Evolutionary conservation across 53 echinoderm and acorn worm species (phyloP).

Genomic region (Stichopus horrens): DNA sequence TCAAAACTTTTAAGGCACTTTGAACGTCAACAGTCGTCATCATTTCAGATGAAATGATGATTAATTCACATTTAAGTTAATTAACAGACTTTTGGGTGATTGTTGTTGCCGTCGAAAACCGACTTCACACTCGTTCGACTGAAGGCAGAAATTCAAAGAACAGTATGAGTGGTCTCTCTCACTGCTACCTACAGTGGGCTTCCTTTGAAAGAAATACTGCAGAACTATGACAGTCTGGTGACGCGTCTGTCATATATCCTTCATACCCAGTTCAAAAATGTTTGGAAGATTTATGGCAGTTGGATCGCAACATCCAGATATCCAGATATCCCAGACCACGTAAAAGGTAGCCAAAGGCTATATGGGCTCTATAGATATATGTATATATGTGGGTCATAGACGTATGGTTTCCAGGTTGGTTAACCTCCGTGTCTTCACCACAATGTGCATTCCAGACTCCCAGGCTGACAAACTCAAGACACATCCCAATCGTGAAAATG

Average conservation of each 20-base stretch:
- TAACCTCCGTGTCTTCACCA: conserved; percentile 18
- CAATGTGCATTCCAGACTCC: conserved; percentile 39
- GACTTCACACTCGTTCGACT: too few species aligned
- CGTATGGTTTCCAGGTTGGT: conserved; percentile 29
- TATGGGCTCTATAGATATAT: not conserved
- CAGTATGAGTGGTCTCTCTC: too few species aligned
- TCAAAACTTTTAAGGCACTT: too few species aligned
- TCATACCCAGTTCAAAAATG: conserved; percentile 30
- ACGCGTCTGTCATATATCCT: conserved; percentile 6
- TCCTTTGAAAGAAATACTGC: not conserved
- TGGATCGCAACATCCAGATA: conserved; percentile 9
- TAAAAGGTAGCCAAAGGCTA: conserved; percentile 13
- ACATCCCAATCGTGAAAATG: not conserved
- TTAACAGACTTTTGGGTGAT: too few species aligned
- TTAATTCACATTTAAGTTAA: too few species aligned
- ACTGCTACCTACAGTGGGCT: too few species aligned
- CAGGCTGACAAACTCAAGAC: not conserved
- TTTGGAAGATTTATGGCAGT: conserved; percentile 6
- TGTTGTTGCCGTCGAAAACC: too few species aligned
- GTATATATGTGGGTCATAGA: conserved; percentile 22
- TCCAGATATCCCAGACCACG: not conserved
- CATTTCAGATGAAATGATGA: too few species aligned
- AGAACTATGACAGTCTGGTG: not conserved
- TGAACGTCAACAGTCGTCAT: too few species aligned
- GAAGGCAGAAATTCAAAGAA: too few species aligned